Percentiles rank a stretch among this genome's conserved stretches.
Conservation (phyloP, 2,888 invertebrate species). For the Hypomecis atomaria region DNA sequence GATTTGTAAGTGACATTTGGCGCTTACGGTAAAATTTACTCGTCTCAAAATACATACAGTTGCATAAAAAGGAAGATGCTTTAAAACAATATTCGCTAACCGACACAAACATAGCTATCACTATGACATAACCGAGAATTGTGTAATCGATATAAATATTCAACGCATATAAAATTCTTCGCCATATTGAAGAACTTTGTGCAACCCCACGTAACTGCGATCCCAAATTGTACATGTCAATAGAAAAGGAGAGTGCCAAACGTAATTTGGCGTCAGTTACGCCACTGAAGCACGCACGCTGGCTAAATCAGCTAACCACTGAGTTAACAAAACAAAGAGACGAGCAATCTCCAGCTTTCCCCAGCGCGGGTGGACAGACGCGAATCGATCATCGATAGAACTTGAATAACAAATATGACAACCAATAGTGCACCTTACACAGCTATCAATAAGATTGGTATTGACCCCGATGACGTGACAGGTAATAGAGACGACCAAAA, state of each 20-base stretch:
- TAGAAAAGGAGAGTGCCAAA: constrained; percentile 74
- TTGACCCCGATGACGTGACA: constrained; percentile 36
- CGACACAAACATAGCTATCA: constrained; percentile 9
- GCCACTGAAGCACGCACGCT: constrained; percentile 56
- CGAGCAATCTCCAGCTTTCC: constrained; percentile 69
- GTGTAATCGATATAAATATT: constrained; percentile 32
- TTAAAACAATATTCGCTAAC: not conserved
- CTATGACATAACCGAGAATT: constrained; percentile 15
- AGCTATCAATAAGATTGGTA: constrained; percentile 46
- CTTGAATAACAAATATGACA: constrained; percentile 26
- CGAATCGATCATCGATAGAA: constrained; percentile 57
- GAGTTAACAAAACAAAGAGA: constrained; percentile 61
- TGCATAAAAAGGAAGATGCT: not conserved
- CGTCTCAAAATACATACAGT: too few relatives aligned
- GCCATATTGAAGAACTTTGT: constrained; percentile 36
- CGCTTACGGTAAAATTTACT: too few relatives aligned
- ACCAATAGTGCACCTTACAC: constrained; percentile 51
- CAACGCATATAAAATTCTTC: constrained; percentile 22
- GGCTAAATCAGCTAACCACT: constrained; percentile 63
- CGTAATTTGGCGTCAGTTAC: constrained; percentile 63
- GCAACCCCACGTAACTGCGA: constrained; percentile 48
- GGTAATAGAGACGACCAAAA: constrained; percentile 46
- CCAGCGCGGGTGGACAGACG: constrained; percentile 55
- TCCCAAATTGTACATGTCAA: constrained; percentile 59
- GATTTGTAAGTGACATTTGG: too few relatives aligned